Base-by-base conservation (phyloP, 2,888 invertebrate species). In the Petrolisthes cinctipes region DNA sequence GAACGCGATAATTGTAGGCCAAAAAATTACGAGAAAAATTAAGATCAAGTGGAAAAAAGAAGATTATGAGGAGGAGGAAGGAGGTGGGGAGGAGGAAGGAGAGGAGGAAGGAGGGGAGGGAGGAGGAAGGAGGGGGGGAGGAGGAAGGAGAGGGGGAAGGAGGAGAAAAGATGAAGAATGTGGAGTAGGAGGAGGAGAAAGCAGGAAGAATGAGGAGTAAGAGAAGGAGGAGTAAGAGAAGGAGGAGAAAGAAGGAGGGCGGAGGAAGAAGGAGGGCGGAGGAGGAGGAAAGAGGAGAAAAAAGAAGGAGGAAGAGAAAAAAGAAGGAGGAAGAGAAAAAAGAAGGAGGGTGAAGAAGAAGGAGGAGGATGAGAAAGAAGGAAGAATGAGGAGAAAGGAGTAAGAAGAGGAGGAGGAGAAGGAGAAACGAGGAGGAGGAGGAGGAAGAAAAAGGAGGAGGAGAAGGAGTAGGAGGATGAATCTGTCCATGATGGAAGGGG, bases 401-500 rank as follows among this genome's bases (percentile, higher is more conserved):
- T 3, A 78, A 11, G 54, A 53, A 5, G 20, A 57, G n/a, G n/a
- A n/a, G n/a, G n/a, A n/a, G n/a, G n/a, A n/a, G n/a, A n/a, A n/a
- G n/a, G n/a, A n/a, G n/a, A n/a, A n/a, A n/a, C n/a, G n/a, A n/a
- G n/a, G n/a, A n/a, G n/a, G n/a, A n/a, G n/a, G n/a, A n/a, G n/a
- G n/a, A n/a, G n/a, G n/a, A n/a, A n/a, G n/a, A n/a, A n/a, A n/a
- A n/a, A n/a, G n/a, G n/a, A n/a, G n/a, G n/a, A 73, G 82, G 82
- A 56, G 82, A 6, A 37, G 57, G 37, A 75, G 76, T 23, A 23
- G 53, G 23, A 83, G 76, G 82, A 53, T 14, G 73, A 82, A 20
- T 20, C 5, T n/a, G 83, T 61, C 57, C 17, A 0, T 56, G 9
- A 57, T n/a, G 37, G 82, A 82, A 51, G 82, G n/a, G 82, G 51